Evolutionary conservation across 2,888 invertebrate genomes (phyloP), one percentile per base, ranked within the genome.

Genomic region (Caenorhabditis wallacei): DNA sequence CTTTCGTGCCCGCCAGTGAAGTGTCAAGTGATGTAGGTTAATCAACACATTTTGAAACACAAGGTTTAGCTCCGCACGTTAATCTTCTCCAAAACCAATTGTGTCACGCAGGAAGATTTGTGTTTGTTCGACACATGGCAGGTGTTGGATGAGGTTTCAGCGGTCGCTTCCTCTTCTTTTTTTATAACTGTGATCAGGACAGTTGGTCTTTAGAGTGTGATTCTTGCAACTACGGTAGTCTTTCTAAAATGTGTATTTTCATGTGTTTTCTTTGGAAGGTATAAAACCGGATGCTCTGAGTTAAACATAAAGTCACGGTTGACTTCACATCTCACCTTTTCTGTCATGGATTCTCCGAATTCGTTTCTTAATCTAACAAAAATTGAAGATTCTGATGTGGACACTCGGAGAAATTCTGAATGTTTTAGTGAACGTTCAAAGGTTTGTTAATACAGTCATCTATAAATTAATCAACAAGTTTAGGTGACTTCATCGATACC

Each of bases 391-490:
- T 61, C 76, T 10, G 54, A 61, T 18, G 37, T 16, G 1, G 43
- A 61, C 2, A 69, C 69, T n/a, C 18, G 69, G 10, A 37, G 26
- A 22, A 66, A 54, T 11, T 76, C 69, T 0, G 57, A 66, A 20
- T 76, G 76, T 69, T 54, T 68, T 2, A 61, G 59, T 69, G 68
- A 68, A 18, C 24, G 68, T 7, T 76, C 66, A 1, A 57, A 59
- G 68, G 75, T 74, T 20, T 11, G 43, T 59, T 1, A 24, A 40
- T 24, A 8, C 13, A 13, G 4, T 2, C 16, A 53, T 26, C 40
- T 30, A 20, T 37, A 24, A 37, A 48, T 48, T n/a, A n/a, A n/a
- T 54, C 22, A 0, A 43, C 20, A 46, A 56, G 16, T 40, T 10
- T 13, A 40, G 16, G 40, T 13, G 7, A 22, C 16, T 2, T 37